Base-by-base conservation (phyloP, 1,140 invertebrate genomes). In the Battus philenor region DNA sequence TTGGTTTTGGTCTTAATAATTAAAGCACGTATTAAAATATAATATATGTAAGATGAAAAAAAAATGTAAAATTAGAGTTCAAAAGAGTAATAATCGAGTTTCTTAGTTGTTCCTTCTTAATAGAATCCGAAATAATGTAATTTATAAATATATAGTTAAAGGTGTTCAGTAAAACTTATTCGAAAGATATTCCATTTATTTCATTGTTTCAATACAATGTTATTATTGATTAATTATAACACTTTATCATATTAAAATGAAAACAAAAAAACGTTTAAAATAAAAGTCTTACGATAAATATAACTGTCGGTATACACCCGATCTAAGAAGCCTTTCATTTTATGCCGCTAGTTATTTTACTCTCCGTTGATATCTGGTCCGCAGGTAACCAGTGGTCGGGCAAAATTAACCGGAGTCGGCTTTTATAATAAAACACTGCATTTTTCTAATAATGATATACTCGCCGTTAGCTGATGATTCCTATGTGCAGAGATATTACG, bases 251-350 rank as follows among this genome's bases (percentile, higher is more conserved):
- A 34, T 33, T 34, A 43, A 53, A 53, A 36, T 32, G 16, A 20
- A 38, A n/a, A 7, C 11, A 38, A 10, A 8, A 2, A 7, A 24
- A 11, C 10, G 12, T 12, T 8, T 11, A n/a, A 20, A 20, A 39
- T 39, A 39, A 39, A 39, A 39, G 27, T 15, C 6, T 8, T 22
- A 39, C 1, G 34, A 49, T 53, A 52, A 53, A 50, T 52, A 52
- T 51, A 45, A 56, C 48, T 46, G 33, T 50, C 53, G 36, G 20
- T 16, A 33, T 47, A 39, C 54, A 52, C 41, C 13, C 44, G 56
- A 53, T 55, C 49, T 49, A 44, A 52, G 61, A 60, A 55, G 39
- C 58, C 67, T 70, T 69, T 73, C 55, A 68, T 68, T 69, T 64
- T 20, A 45, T 62, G 61, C 65, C 61, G 69, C 49, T 56, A 20